Base-by-base conservation (phyloP, 2,113 vertebrate genomes). In the Zosterops lateralis region DNA sequence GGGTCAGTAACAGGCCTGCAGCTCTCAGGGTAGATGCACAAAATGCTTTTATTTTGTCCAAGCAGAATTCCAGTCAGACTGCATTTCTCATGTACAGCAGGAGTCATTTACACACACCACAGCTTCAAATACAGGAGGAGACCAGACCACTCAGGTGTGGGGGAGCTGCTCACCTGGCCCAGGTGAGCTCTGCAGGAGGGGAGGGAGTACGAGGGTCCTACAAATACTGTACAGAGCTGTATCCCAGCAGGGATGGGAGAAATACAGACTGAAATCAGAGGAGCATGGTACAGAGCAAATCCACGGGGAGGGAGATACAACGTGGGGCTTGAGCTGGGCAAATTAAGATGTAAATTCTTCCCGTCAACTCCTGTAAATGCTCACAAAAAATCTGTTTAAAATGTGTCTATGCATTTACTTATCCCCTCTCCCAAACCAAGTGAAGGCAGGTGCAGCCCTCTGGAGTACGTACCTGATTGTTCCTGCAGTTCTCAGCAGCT, bases 21-120 rank as follows among this genome's bases (percentile, higher is more conserved):
- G 58, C 51, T 72, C 8, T 36, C 50, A 75, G 42, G 70, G 89
- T 16, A 72, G 96, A 86, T 96, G 96, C 97, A 95, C 95, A 96
- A 95, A 97, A 97, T 91, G 94, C 96, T 94, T 98, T 98, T 98
- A 98, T 98, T 98, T 73, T 87, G 77, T 97, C 94, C 90, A 97
- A 96, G 98, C 97, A 97, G 95, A 90, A 84, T 62, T 95, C 86
- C 78, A 86, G 93, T 92, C 90, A 78, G 84, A 90, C 85, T 79
- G 87, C 89, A 22, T 65, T 90, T 97, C 74, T 66, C 90, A 58
- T 87, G 93, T 77, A 96, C 91, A 96, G 94, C 92, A 83, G 86
- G 56, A 87, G 76, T 89, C 80, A 60, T 91, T 86, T 77, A 92
- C 86, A 96, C 91, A 93, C 53, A 97, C 50, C 93, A 87, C 44